Conservation (phyloP, 23 tunicate genomes). For the Ciona savignyi region DNA sequence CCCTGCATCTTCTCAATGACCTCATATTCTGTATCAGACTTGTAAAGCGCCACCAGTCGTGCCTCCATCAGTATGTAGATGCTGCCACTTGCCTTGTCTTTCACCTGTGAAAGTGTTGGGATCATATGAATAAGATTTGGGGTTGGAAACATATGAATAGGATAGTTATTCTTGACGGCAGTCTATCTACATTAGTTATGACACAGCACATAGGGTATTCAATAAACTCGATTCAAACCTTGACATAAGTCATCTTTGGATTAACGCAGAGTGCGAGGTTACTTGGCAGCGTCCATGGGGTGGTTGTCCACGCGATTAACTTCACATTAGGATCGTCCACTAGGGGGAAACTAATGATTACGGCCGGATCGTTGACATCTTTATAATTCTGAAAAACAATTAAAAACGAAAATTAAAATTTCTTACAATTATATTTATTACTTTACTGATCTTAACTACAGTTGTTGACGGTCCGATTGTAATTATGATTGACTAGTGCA, state of each 20-base stretch:
- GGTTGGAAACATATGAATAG: no score
- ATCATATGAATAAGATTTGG: no score
- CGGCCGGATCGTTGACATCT: slow-evolving; percentile 85
- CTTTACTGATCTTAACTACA: background rate
- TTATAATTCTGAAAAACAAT: slow-evolving; percentile 91
- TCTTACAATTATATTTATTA: background rate
- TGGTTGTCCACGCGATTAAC: slow-evolving; percentile 95
- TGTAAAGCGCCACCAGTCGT: slow-evolving; percentile 63
- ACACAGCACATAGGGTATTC: background rate
- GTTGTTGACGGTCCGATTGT: no score
- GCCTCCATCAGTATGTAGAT: slow-evolving; percentile 86
- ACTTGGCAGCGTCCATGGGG: slow-evolving; percentile 97
- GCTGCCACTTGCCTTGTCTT: slow-evolving; percentile 42
- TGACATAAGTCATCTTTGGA: slow-evolving; percentile 76
- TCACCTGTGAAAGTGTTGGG: slow-evolving; percentile 63
- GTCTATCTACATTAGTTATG: background rate
- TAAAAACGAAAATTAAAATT: no score
- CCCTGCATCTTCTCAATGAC: slow-evolving; percentile 75
- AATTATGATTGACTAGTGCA: no score
- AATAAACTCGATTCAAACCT: slow-evolving; percentile 20
- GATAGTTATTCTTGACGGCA: background rate
- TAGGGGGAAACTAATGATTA: slow-evolving; percentile 79
- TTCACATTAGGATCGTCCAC: slow-evolving; percentile 75
- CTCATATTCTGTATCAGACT: slow-evolving; percentile 64
- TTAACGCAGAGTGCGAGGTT: slow-evolving; percentile 93